phyloP scores from a whole-genome alignment of 2,797 vertebrate species.

The Sylvilagus floridanus region DNA sequence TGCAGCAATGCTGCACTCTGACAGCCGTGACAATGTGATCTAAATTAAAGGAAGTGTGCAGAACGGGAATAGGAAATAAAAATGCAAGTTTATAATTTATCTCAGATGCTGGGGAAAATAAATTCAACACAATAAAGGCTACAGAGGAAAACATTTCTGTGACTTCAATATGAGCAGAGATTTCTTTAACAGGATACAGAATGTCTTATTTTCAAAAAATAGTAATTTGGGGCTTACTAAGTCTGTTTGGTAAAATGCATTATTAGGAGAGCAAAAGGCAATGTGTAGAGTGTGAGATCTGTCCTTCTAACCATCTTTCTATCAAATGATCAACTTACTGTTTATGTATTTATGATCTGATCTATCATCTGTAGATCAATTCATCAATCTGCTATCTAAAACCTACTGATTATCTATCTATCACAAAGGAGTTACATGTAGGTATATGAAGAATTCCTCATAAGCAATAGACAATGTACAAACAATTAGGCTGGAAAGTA shows the following conservation, averaged over 20 bases:
- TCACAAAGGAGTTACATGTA: background rate
- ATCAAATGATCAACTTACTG: background rate
- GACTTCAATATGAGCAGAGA: background rate
- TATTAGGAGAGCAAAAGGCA: background rate
- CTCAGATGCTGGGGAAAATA: background rate
- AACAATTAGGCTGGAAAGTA: background rate
- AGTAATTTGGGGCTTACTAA: background rate
- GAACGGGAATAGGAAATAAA: background rate
- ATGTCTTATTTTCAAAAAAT: background rate
- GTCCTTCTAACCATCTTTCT: too few relatives aligned
- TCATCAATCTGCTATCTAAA: too few relatives aligned
- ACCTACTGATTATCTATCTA: background rate
- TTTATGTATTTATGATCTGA: too few relatives aligned
- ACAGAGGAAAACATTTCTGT: conserved; percentile 21
- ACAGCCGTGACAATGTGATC: background rate
- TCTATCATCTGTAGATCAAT: too few relatives aligned
- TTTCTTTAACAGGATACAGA: background rate
- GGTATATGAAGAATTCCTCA: background rate
- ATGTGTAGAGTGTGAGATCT: background rate
- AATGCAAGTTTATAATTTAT: background rate
- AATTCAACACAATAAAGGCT: background rate
- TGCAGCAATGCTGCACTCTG: background rate
- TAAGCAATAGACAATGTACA: background rate
- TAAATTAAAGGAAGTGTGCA: background rate
- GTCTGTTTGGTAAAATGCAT: background rate